A percentile compares a stretch with the other conserved stretches of the same genome.
Evolutionary conservation across 2,113 vertebrate genomes (phyloP).

Genomic region (Grus americana): DNA sequence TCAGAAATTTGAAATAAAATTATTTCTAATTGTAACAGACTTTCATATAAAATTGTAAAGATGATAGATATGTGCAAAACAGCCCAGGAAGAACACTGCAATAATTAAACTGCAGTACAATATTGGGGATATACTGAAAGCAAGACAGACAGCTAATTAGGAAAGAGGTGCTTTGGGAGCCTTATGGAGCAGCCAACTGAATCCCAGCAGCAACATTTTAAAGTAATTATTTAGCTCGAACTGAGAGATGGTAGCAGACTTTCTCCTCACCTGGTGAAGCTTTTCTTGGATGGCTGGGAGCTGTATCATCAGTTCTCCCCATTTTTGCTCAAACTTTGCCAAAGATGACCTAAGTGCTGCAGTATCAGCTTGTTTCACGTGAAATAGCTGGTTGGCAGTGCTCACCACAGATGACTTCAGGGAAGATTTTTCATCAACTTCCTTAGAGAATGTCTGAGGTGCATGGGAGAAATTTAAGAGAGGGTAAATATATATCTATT

Average conservation of each 20-base stretch:
- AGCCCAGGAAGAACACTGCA: neutral
- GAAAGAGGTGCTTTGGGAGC: neutral
- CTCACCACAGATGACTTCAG: conserved; percentile 80
- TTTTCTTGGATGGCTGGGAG: conserved; percentile 80
- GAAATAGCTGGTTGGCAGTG: conserved; percentile 81
- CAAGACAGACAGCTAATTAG: conserved; percentile 22
- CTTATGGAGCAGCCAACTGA: conserved; percentile 22
- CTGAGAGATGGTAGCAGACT: neutral
- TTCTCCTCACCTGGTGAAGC: conserved; percentile 82
- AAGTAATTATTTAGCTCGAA: neutral
- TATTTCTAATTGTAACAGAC: neutral
- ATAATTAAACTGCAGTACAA: conserved; percentile 60
- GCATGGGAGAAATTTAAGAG: neutral
- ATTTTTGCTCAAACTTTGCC: conserved; percentile 81
- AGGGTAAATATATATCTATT: neutral
- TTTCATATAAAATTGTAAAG: conserved; percentile 22
- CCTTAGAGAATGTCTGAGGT: conserved; percentile 83
- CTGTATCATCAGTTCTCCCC: conserved; percentile 77
- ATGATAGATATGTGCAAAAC: neutral
- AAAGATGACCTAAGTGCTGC: conserved; percentile 73
- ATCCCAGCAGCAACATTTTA: conserved; percentile 19
- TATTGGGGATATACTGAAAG: conserved; percentile 13
- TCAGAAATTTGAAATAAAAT: neutral
- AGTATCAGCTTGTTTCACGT: conserved; percentile 75
- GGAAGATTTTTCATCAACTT: conserved; percentile 77